Evolutionary conservation across 2,797 vertebrate species (phyloP), one percentile per base, ranked within the genome.

Genomic region (Tarsius wallacei): DNA sequence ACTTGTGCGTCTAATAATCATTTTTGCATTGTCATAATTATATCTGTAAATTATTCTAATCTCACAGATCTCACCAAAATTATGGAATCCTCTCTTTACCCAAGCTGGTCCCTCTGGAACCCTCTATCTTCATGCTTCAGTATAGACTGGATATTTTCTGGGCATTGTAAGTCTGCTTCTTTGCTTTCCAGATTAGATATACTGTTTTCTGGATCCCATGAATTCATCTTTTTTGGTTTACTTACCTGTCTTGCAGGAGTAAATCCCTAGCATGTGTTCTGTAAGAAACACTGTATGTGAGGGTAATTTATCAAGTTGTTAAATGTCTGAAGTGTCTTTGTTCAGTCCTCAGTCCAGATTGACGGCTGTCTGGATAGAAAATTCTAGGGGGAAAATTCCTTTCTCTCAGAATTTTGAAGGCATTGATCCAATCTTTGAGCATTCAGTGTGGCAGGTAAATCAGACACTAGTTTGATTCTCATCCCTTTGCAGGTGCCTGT

Each of bases 1-100:
- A 49, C 26, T 68, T 86, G 57, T 84, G 51, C 19, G 80, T 93
- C 82, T 90, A 95, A 93, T 64, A 53, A 73, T 51, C 57, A 68
- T 88, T 71, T 55, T 73, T 73, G 64, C 63, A 87, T 19, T 77
- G 63, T 83, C 77, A 78, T 14, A 84, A 93, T 73, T 36, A 13
- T 36, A 47, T 66, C 49, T 80, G 84, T 71, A 74, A 83, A 91
- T 59, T 91, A 87, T 91, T 95, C 64, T 21, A 73, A 24, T 42
- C 82, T 90, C 63, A 83, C 12, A 13, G 87, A 51, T 47, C 81
- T 55, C 70, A 93, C 49, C 42, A 55, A 86, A 81, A 90, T 13
- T 19, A 87, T 14, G 55, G 68, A 93, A 66, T 73, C 36, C 63
- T 87, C 59, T 83, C 68, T 70, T 55, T 77, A 76, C 1, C 7